Conservation (phyloP, 23 tunicate species). For the Phallusia fumigata region DNA sequence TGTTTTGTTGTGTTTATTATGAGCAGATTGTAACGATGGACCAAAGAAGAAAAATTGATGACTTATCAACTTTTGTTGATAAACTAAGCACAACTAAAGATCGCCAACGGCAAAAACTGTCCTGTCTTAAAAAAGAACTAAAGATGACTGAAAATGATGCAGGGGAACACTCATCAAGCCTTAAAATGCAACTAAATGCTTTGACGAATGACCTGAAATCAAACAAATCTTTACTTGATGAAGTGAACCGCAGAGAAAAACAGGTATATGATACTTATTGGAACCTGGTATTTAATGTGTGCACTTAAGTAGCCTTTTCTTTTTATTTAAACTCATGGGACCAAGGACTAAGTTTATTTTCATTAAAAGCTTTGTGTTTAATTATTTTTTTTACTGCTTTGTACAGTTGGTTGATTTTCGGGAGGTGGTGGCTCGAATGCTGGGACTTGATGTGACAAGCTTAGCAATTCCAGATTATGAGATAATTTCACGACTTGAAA, state of each 20-base stretch:
- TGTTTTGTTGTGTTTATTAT: too few relatives aligned
- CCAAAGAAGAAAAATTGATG: constrained; percentile 79
- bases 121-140: constrained; percentile 56
- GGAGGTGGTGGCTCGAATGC: constrained; percentile 94
- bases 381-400: too few relatives aligned
- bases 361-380: too few relatives aligned
- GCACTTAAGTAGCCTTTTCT: too few relatives aligned
- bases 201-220: constrained; percentile 80
- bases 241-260: constrained; percentile 78
- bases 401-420: constrained; percentile 94
- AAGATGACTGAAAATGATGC: constrained; percentile 45
- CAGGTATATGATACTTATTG: too few relatives aligned
- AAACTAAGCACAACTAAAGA: constrained; percentile 76
- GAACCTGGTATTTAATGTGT: too few relatives aligned
- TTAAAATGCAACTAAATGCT: constrained; percentile 74
- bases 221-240: constrained; percentile 77
- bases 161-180: constrained; percentile 31
- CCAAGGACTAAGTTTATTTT: too few relatives aligned
- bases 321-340: too few relatives aligned
- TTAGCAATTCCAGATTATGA: constrained; percentile 94
- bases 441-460: constrained; percentile 83
- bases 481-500: constrained; percentile 74
- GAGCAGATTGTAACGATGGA: constrained; percentile 74
- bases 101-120: constrained; percentile 61
- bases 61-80: constrained; percentile 54